These are phyloP conservation scores for Melieria omissa DNA, from an alignment of 2,888 invertebrate species.

Conservation along the genomic window DNA sequence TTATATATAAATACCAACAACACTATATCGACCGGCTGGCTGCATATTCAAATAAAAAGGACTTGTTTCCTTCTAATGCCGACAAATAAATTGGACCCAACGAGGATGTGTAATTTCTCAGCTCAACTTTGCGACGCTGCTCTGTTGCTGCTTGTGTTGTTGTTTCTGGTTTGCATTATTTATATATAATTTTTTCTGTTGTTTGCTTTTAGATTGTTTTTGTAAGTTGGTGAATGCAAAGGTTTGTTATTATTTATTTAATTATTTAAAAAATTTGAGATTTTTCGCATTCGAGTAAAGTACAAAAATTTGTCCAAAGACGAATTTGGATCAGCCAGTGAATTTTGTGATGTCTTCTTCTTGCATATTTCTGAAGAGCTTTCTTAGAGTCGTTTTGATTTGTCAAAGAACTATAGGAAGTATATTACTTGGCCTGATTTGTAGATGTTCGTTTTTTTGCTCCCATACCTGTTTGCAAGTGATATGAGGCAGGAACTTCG, in stretches of 20 bases:
- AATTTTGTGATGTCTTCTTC: too few species aligned
- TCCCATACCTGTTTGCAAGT: too few species aligned
- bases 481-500: too few species aligned
- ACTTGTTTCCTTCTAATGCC: conserved; percentile 20
- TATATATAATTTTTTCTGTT: not conserved
- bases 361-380: too few species aligned
- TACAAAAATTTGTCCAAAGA: not conserved
- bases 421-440: too few species aligned
- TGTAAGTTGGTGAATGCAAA: too few species aligned
- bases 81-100: conserved; percentile 44
- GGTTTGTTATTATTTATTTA: too few species aligned
- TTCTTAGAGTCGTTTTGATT: too few species aligned
- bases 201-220: not conserved
- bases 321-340: too few species aligned
- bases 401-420: too few species aligned
- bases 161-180: not conserved
- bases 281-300: not conserved
- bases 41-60: conserved; percentile 26
- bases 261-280: not conserved
- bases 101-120: conserved; percentile 48
- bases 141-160: not conserved
- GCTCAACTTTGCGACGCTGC: conserved; percentile 15
- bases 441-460: too few species aligned
- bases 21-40: not conserved
- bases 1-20: conserved; percentile 1